A percentile compares a stretch with the other conserved stretches of the same genome.
These are phyloP conservation scores for Echiichthys vipera DNA, from an alignment of 2,797 vertebrate species.

Conservation along the genomic window DNA sequence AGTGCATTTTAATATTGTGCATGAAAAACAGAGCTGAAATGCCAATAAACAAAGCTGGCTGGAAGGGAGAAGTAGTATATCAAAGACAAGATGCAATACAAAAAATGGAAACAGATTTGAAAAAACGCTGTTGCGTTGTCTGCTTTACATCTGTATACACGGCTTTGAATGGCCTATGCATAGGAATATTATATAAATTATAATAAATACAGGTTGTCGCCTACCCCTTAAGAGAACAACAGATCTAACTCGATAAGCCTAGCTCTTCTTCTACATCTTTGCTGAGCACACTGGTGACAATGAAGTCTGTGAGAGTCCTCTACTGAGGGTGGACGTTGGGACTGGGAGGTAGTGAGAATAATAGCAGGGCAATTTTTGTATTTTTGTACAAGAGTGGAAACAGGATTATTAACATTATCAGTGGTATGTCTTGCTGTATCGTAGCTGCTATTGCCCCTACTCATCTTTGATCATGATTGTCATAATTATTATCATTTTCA, in stretches of 20 bases:
- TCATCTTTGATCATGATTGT: too few relatives aligned
- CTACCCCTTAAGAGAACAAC: neutral
- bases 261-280: neutral
- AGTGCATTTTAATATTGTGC: neutral
- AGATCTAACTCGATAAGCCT: neutral
- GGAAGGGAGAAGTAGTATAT: neutral
- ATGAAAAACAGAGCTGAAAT: neutral
- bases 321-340: neutral
- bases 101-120: neutral
- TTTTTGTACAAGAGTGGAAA: neutral
- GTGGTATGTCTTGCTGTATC: too few relatives aligned
- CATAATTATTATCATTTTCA: too few relatives aligned
- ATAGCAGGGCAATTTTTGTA: neutral
- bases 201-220: neutral
- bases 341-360: neutral
- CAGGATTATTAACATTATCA: constrained; percentile 17
- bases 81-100: neutral
- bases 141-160: neutral
- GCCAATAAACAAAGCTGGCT: too few relatives aligned
- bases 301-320: neutral
- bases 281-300: neutral
- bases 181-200: neutral
- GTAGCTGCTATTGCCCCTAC: too few relatives aligned
- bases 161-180: neutral
- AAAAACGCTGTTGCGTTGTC: neutral